Percentiles rank a stretch among this genome's conserved stretches.
Evolutionary conservation across 2,113 vertebrate genomes (phyloP).

Genomic region (chimpanzee (Pan troglodytes)): DNA sequence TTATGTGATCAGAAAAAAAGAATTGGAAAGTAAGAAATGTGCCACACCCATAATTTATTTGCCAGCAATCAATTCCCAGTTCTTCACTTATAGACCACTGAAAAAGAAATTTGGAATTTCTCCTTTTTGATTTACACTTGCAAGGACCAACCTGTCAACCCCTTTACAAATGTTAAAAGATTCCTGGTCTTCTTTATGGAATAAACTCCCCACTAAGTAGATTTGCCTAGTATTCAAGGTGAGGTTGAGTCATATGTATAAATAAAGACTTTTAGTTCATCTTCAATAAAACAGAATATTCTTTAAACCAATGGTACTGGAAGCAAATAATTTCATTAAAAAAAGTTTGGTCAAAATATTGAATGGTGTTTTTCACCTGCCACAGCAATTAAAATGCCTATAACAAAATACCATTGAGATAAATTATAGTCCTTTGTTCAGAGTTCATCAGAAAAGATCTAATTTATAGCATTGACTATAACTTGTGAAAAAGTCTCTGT

Average conservation of each 20-base stretch:
- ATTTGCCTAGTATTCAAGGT: neutral
- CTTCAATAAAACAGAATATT: constrained; percentile 56
- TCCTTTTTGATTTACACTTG: neutral
- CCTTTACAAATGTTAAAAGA: neutral
- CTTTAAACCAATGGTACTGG: constrained; percentile 35
- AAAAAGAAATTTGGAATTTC: constrained; percentile 11
- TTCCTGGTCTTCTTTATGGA: neutral
- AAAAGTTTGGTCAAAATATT: constrained; percentile 75
- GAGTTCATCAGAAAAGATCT: constrained; percentile 57
- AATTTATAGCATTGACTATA: constrained; percentile 71
- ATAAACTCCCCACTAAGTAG: neutral
- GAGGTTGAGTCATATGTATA: neutral
- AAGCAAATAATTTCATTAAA: constrained; percentile 61
- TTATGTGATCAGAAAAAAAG: constrained; percentile 3
- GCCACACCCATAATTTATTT: neutral
- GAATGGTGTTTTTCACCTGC: constrained; percentile 70
- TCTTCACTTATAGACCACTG: neutral
- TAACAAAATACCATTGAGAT: constrained; percentile 78
- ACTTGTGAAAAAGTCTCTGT: constrained; percentile 71
- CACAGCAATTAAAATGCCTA: constrained; percentile 76
- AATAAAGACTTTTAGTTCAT: constrained; percentile 46
- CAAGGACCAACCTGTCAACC: neutral
- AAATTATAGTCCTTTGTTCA: constrained; percentile 73
- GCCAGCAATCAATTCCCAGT: neutral
- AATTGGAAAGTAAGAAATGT: neutral